Percentiles rank a stretch among this genome's conserved stretches.
Conservation (phyloP, 2,797 vertebrate species). For the Hydrocynus forskahlii region DNA sequence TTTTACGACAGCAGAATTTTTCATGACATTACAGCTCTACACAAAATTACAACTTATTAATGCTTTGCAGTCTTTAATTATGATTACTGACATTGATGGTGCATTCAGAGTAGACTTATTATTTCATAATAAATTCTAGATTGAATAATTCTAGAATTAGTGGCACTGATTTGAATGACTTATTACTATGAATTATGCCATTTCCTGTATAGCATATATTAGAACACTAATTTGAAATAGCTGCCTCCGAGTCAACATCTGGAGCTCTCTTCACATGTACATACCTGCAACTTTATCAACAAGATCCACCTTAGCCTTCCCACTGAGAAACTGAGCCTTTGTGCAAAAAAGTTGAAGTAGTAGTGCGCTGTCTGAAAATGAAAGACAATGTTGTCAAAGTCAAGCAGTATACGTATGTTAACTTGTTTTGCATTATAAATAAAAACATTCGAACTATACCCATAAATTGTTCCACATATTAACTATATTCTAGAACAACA, state of each 20-base stretch:
- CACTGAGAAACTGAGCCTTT: slow-evolving; percentile 92
- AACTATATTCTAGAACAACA: too few relatives aligned
- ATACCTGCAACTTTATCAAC: slow-evolving; percentile 92
- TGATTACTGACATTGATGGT: not conserved
- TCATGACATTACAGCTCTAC: not conserved
- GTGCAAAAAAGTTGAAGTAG: slow-evolving; percentile 94
- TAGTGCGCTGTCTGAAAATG: slow-evolving; percentile 82
- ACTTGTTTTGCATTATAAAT: too few relatives aligned
- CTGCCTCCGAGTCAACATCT: not conserved
- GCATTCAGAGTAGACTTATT: not conserved
- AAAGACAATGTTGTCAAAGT: too few relatives aligned
- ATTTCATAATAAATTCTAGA: too few relatives aligned
- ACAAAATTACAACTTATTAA: not conserved
- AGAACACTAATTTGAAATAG: too few relatives aligned
- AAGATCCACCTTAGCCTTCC: slow-evolving; percentile 93
- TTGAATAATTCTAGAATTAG: too few relatives aligned
- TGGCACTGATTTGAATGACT: too few relatives aligned
- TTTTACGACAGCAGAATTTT: too few relatives aligned
- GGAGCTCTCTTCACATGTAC: not conserved
- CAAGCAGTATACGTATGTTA: too few relatives aligned
- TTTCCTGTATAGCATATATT: too few relatives aligned
- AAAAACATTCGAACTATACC: too few relatives aligned
- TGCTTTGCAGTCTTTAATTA: not conserved
- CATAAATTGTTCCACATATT: too few relatives aligned
- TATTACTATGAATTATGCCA: not conserved